These are phyloP conservation scores for Eulemur mongoz DNA, from an alignment of 2,797 vertebrate species.

Conservation along the genomic window DNA sequence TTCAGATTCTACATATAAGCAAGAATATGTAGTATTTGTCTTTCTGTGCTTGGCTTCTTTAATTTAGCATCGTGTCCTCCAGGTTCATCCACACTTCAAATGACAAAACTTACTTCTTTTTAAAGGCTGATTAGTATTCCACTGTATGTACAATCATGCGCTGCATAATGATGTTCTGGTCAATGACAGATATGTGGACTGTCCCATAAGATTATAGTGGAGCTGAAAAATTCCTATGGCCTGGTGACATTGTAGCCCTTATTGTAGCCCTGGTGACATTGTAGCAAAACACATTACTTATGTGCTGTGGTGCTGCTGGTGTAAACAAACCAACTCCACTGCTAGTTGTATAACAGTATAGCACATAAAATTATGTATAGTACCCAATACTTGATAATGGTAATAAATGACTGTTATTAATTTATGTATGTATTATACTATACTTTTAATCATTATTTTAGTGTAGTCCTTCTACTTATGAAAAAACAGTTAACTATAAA, in stretches of 20 bases:
- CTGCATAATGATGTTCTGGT: neutral
- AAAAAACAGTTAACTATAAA: neutral
- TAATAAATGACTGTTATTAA: neutral
- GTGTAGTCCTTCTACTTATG: neutral
- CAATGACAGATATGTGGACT: neutral
- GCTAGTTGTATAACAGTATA: too few relatives aligned
- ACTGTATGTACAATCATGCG: neutral
- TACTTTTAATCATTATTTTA: neutral
- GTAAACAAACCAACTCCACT: too few relatives aligned
- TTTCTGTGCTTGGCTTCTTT: neutral
- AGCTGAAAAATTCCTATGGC: neutral
- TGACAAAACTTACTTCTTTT: neutral
- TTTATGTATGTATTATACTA: neutral
- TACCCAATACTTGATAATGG: neutral
- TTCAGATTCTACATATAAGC: neutral
- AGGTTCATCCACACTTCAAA: neutral
- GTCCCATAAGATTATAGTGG: neutral
- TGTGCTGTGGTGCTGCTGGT: neutral
- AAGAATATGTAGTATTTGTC: neutral
- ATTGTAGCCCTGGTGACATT: too few relatives aligned
- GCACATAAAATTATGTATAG: neutral
- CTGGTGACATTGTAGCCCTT: neutral
- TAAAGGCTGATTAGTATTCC: neutral
- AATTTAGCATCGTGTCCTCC: neutral
- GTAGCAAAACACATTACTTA: neutral